phyloP scores from a whole-genome alignment of 2,113 vertebrate genomes.

The Monarcha castaneiventris region DNA sequence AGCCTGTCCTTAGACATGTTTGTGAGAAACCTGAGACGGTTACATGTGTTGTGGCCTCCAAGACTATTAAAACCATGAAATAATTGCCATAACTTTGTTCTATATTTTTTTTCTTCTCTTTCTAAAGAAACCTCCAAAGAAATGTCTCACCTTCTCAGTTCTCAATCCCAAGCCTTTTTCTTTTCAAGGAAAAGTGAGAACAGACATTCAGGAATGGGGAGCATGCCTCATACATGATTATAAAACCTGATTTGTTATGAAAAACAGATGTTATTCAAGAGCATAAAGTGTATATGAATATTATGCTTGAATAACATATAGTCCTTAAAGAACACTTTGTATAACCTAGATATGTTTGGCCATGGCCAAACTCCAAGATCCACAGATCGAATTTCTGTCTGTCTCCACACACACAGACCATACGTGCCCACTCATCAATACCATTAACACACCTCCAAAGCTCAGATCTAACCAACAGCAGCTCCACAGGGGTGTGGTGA shows the following conservation, averaged over 20 bases:
- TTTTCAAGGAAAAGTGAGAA: conserved; percentile 43
- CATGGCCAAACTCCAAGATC: conserved; percentile 2
- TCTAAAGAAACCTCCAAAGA: conserved; percentile 23
- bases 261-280: conserved; percentile 46
- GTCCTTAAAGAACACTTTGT: conserved; percentile 1
- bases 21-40: conserved; percentile 59
- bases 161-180: conserved; percentile 10
- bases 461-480: neutral
- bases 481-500: neutral
- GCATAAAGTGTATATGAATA: neutral
- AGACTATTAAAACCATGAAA: conserved; percentile 36
- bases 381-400: neutral
- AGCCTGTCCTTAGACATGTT: conserved; percentile 42
- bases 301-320: neutral
- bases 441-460: neutral
- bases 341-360: neutral
- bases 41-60: conserved; percentile 48
- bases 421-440: neutral
- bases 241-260: conserved; percentile 40
- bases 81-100: conserved; percentile 7
- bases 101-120: neutral
- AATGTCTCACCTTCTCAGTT: conserved; percentile 58
- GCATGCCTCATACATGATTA: neutral
- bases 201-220: conserved; percentile 24
- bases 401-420: neutral